These are phyloP conservation scores for Gonatopus flavifemur DNA, from an alignment of 1,140 invertebrate species.

Conservation along the genomic window DNA sequence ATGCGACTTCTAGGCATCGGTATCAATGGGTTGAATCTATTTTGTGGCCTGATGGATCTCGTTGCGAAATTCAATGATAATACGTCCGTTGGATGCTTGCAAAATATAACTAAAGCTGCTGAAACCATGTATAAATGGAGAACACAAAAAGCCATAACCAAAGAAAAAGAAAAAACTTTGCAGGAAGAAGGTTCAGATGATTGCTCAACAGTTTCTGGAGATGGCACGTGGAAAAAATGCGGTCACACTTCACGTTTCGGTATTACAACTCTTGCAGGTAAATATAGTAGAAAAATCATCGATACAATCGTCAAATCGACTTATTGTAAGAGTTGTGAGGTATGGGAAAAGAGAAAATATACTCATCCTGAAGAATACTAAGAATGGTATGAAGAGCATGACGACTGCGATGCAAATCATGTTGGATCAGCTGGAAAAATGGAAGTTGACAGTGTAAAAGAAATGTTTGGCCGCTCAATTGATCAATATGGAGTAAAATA, in stretches of 20 bases:
- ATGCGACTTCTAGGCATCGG: conserved; percentile 14
- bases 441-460: conserved; percentile 20
- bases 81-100: conserved; percentile 1
- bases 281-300: conserved; percentile 5
- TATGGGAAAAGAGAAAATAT: conserved; percentile 12
- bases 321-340: conserved; percentile 14
- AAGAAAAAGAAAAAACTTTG: conserved; percentile 3
- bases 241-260: too few species aligned
- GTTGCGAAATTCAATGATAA: conserved; percentile 4
- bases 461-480: conserved; percentile 25
- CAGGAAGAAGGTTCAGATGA: conserved; percentile 3
- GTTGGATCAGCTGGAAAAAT: conserved; percentile 24
- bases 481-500: conserved; percentile 18
- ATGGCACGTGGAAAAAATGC: too few species aligned
- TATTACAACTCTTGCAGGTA: too few species aligned
- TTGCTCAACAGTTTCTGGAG: conserved; percentile 8
- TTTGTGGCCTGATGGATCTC: conserved; percentile 14
- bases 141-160: conserved; percentile 6
- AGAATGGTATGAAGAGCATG: conserved; percentile 11
- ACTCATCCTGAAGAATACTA: conserved; percentile 9
- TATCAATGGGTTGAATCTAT: conserved; percentile 12
- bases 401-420: conserved; percentile 23
- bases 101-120: conserved; percentile 8
- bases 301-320: conserved; percentile 10
- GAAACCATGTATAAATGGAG: conserved; percentile 4